Evolutionary conservation across 2,888 invertebrate species (phyloP).

Genomic region (Tenodera sinensis): DNA sequence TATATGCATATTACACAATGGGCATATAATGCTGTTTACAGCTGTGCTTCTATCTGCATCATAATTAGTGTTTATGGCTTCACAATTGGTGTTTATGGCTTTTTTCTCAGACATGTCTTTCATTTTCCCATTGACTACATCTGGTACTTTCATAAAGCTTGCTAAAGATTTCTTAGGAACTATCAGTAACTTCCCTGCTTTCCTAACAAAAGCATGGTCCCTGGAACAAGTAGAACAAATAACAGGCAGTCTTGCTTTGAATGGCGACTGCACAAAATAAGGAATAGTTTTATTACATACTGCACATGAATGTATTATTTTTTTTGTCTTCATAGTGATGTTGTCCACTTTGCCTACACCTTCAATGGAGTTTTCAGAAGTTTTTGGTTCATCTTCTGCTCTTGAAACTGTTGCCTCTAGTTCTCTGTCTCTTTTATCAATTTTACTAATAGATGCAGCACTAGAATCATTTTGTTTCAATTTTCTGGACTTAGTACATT

Average conservation of each 20-base stretch:
- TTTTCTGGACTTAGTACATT: neutral
- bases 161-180: neutral
- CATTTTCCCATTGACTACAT: neutral
- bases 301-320: neutral
- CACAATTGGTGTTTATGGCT: neutral
- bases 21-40: neutral
- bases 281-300: neutral
- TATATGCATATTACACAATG: slow-evolving; percentile 1
- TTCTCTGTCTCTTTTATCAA: neutral
- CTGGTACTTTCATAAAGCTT: neutral
- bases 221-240: neutral
- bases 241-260: neutral
- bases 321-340: neutral
- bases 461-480: neutral
- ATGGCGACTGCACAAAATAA: neutral
- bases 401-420: neutral
- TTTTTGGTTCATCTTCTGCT: neutral
- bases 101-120: neutral
- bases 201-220: neutral
- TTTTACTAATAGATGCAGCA: neutral
- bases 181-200: neutral
- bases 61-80: neutral
- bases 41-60: neutral
- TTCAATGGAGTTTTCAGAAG: neutral
- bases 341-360: neutral